A percentile compares a stretch with the other conserved stretches of the same genome.
phyloP scores from a whole-genome alignment of 2,888 invertebrate genomes.

The Lasioglossum pauxillum region DNA sequence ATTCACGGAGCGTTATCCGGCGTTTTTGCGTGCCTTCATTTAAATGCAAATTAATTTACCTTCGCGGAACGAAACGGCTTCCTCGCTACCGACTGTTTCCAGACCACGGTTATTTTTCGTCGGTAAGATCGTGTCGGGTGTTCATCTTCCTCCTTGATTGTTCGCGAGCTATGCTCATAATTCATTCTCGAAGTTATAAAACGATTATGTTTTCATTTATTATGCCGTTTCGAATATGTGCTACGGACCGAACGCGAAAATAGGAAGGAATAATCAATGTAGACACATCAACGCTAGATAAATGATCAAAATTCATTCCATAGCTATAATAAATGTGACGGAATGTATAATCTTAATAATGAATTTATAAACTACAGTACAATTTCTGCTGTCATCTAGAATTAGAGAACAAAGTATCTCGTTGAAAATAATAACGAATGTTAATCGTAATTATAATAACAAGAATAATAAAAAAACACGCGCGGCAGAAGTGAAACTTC shows the following conservation, averaged over 20 bases:
- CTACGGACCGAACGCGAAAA: background rate
- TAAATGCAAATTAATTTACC: constrained; percentile 74
- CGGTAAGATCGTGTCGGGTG: background rate
- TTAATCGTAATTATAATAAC: no score
- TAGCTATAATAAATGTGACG: background rate
- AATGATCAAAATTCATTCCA: background rate
- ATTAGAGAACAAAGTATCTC: background rate
- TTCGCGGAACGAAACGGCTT: constrained; percentile 52
- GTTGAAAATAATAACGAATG: background rate
- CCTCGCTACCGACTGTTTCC: constrained; percentile 26
- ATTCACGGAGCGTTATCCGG: constrained; percentile 51
- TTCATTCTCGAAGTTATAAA: background rate
- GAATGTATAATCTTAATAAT: background rate
- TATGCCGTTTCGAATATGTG: background rate
- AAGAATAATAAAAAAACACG: no score
- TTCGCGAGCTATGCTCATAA: constrained; percentile 1
- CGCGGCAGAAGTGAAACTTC: no score
- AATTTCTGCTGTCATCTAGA: background rate
- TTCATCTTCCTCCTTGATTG: constrained; percentile 31
- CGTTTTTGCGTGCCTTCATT: constrained; percentile 62
- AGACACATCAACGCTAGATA: background rate
- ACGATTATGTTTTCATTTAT: background rate
- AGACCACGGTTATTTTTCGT: constrained; percentile 55
- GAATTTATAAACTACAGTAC: background rate
- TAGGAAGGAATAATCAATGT: background rate